A percentile compares a stretch with the other conserved stretches of the same genome.
These are phyloP conservation scores for Salvelinus alpinus DNA, from an alignment of 2,113 vertebrate species.

Conservation along the genomic window DNA sequence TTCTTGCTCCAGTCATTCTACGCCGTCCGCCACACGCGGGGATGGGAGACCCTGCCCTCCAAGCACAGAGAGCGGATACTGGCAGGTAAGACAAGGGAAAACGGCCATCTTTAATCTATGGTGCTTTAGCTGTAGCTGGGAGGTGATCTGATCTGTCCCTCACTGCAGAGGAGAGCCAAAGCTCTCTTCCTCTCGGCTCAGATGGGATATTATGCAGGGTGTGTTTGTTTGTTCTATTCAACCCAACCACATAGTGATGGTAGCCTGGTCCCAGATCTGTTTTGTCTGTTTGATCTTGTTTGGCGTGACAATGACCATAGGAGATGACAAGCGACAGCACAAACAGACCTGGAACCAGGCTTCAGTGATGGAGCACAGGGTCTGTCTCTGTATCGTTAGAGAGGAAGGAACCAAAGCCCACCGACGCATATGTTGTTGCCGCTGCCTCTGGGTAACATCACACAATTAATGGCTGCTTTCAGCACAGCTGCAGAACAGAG, in stretches of 20 bases:
- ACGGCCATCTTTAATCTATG: conserved; percentile 5
- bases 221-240: conserved; percentile 19
- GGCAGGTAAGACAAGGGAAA: conserved; percentile 76
- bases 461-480: conserved; percentile 4
- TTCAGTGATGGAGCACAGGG: conserved; percentile 26
- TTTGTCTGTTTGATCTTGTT: not conserved
- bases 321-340: too few species aligned
- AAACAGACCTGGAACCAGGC: conserved; percentile 2
- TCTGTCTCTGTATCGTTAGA: conserved; percentile 43
- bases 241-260: not conserved
- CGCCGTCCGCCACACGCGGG: conserved; percentile 90
- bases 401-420: conserved; percentile 26
- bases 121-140: not conserved
- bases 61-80: conserved; percentile 85
- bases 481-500: not conserved
- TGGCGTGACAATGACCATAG: too few species aligned
- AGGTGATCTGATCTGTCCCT: not conserved
- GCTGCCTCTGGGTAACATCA: conserved; percentile 13
- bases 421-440: conserved; percentile 14
- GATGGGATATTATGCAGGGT: conserved; percentile 28
- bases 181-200: not conserved
- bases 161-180: not conserved
- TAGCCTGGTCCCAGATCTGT: not conserved
- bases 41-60: conserved; percentile 86
- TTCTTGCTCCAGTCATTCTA: conserved; percentile 96